Evolutionary conservation across 2,888 invertebrate genomes (phyloP), one percentile per base, ranked within the genome.

Genomic region (Melanophora roralis): DNA sequence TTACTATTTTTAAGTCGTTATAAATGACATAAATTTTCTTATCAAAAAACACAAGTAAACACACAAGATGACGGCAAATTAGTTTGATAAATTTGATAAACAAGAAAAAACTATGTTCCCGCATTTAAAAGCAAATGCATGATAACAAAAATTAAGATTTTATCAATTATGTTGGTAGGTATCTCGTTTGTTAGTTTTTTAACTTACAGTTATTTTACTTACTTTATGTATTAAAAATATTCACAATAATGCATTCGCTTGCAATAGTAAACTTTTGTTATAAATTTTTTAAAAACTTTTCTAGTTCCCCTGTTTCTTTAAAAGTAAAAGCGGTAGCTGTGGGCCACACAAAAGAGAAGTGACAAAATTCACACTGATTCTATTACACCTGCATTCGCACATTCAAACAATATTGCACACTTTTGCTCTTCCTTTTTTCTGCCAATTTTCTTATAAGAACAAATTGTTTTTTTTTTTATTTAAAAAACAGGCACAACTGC

Each of bases 371-470:
- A 19, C 64, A 67, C 12, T 5, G 62, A 14, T 45, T 65, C 23
- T 57, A 27, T 27, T 69, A 57, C 73, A 69, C 73, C 55, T 78
- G 64, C 14, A 71, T 51, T 55, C 51, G 34, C 67, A 67, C 59
- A 55, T 57, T 38, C 23, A 68, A 23, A 64, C 51, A 64, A 64
- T 40, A 55, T 14, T 36, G 49, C 49, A 73, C 40, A 38, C 40
- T 69, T 68, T 67, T 64, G 16, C 36, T 38, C 49, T 34, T 62
- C 36, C 14, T 36, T 74, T 21, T 27, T 60, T 23, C 14, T 11
- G 27, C 4, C 9, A 65, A 11, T 36, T 43, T 59, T 72, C 16
- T 36, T 21, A 57, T 53, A 43, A n/a, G 14, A 36, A n/a, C 11
- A 69, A 57, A 64, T 64, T 49, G 12, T 1, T 19, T 51, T 59